These are phyloP conservation scores for Grammomys dolichurus DNA, from an alignment of 2,113 vertebrate species.

Conservation along the genomic window DNA sequence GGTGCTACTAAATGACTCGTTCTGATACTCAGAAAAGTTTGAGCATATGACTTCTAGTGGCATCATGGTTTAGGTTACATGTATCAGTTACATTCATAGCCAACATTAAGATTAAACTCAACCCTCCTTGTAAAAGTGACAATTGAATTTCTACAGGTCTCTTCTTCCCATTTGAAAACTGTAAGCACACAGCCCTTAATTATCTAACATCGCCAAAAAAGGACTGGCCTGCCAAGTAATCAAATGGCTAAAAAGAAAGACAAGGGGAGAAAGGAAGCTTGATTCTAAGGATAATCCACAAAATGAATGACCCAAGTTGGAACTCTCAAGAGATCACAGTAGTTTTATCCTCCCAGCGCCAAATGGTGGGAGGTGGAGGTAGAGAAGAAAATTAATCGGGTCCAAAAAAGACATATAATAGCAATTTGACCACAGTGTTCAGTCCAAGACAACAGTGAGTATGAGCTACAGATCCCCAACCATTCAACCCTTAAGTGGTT, in stretches of 20 bases:
- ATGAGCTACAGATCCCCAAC: slow-evolving; percentile 34
- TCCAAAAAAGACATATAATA: slow-evolving; percentile 12
- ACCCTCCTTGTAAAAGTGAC: slow-evolving; percentile 13
- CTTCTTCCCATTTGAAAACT: neutral
- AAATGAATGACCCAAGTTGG: slow-evolving; percentile 55
- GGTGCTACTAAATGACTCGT: neutral
- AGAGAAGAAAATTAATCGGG: slow-evolving; percentile 30
- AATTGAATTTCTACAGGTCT: slow-evolving; percentile 38
- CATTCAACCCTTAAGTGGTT: neutral
- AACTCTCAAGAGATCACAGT: slow-evolving; percentile 38
- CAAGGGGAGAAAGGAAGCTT: slow-evolving; percentile 46
- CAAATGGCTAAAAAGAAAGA: slow-evolving; percentile 41
- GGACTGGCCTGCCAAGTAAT: neutral
- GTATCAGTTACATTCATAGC: neutral
- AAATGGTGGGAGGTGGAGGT: neutral
- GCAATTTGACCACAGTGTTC: slow-evolving; percentile 66
- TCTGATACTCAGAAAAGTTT: slow-evolving; percentile 22
- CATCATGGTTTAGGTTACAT: slow-evolving; percentile 21
- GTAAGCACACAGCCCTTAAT: slow-evolving; percentile 14
- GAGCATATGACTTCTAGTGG: slow-evolving; percentile 2
- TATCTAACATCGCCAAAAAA: slow-evolving; percentile 18
- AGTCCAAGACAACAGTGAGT: slow-evolving; percentile 31
- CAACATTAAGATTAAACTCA: slow-evolving; percentile 8
- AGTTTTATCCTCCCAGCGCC: slow-evolving; percentile 39
- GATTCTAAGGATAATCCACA: slow-evolving; percentile 56